These are phyloP conservation scores for Romanogobio albipinnatus DNA, from an alignment of 2,113 vertebrate genomes.

Conservation along the genomic window DNA sequence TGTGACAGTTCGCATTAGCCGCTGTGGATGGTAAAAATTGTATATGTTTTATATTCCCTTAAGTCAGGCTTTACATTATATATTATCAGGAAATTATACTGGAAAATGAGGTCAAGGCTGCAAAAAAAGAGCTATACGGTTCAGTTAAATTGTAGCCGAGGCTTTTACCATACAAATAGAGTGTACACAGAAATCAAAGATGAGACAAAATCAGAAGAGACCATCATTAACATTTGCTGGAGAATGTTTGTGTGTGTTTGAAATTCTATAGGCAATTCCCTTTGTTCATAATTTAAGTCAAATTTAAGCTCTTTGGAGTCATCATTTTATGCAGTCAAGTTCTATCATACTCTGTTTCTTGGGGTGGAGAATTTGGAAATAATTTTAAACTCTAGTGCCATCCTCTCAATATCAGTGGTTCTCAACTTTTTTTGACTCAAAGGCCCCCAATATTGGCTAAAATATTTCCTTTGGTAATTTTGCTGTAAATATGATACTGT, in stretches of 20 bases:
- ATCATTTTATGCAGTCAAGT: background rate
- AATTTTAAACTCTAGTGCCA: background rate
- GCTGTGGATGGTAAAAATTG: conserved; percentile 54
- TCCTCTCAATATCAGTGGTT: background rate
- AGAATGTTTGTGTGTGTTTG: background rate
- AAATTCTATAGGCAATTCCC: background rate
- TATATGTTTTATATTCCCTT: conserved; percentile 45
- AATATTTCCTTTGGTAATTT: background rate
- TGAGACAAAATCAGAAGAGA: background rate
- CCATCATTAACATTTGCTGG: conserved; percentile 5
- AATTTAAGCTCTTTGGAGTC: background rate
- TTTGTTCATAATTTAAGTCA: conserved; percentile 28
- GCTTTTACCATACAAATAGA: conserved; percentile 24
- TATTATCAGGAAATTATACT: conserved; percentile 44
- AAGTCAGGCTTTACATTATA: conserved; percentile 49
- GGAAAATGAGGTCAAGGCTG: conserved; percentile 55
- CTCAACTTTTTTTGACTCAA: background rate
- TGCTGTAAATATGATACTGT: background rate
- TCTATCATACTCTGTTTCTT: background rate
- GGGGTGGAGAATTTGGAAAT: background rate
- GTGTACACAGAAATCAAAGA: background rate
- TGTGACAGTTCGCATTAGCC: conserved; percentile 56
- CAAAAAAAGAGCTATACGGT: conserved; percentile 10
- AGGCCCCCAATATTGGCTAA: background rate
- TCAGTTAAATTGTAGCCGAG: conserved; percentile 15